Percentiles rank a stretch among this genome's conserved stretches.
Evolutionary conservation across 37 sponge, comb jelly and placozoan genomes (phyloP).

Genomic region (Tethya wilhelma): DNA sequence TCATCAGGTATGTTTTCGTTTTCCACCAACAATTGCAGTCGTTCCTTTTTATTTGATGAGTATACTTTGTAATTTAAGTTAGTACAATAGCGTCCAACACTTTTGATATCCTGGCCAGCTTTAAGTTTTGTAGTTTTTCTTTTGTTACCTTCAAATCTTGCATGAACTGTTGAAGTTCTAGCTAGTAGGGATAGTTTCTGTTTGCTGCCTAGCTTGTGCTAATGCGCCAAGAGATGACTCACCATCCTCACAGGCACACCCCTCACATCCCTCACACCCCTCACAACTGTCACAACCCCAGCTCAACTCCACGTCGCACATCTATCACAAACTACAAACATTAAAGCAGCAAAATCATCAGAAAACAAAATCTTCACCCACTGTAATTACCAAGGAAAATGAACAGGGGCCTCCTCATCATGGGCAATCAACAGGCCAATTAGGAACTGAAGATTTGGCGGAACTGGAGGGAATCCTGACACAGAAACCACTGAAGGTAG

Average conservation of each 20-base stretch:
- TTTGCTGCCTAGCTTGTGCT: too few species aligned
- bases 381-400: background rate
- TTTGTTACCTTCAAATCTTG: too few species aligned
- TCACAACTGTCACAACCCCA: background rate
- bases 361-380: background rate
- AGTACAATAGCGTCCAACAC: too few species aligned
- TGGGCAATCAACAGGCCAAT: background rate
- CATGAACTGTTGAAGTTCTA: too few species aligned
- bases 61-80: too few species aligned
- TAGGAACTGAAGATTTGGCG: background rate
- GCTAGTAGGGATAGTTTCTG: too few species aligned
- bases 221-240: background rate
- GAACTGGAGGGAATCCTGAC: background rate
- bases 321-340: background rate
- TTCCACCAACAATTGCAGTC: too few species aligned
- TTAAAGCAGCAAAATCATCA: background rate
- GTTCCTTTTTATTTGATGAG: too few species aligned
- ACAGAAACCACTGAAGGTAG: constrained; percentile 9
- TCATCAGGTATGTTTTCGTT: too few species aligned
- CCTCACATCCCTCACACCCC: background rate
- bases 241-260: background rate
- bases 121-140: too few species aligned
- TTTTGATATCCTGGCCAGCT: too few species aligned
- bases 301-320: constrained; percentile 21
- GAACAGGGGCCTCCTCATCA: background rate